phyloP scores from a whole-genome alignment of 2,113 vertebrate genomes.

The Chunga burmeisteri region DNA sequence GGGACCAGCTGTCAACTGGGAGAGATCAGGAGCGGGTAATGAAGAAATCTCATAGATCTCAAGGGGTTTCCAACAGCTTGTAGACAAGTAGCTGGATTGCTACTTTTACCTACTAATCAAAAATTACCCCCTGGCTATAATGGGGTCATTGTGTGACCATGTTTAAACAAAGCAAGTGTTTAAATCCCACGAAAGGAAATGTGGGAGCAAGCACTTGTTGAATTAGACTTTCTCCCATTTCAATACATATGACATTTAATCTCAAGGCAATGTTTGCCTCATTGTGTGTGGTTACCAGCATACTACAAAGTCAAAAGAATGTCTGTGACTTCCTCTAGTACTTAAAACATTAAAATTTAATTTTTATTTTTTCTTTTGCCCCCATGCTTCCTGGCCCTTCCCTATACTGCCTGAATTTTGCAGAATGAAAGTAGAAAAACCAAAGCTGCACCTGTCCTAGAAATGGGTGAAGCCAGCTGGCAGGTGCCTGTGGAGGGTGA shows the following conservation, averaged over 20 bases:
- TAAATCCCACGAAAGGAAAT: not conserved
- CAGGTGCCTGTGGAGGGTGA: not conserved
- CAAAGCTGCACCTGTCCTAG: not conserved
- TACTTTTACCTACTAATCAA: not conserved
- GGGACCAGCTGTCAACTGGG: not conserved
- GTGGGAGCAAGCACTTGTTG: not conserved
- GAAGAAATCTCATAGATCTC: rapidly evolving
- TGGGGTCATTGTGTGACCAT: not conserved
- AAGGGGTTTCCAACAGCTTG: not conserved
- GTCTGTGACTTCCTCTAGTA: not conserved
- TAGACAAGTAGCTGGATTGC: not conserved
- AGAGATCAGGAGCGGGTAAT: not conserved
- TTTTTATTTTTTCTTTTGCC: not conserved
- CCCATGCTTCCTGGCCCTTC: not conserved
- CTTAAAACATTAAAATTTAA: not conserved
- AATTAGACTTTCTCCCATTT: not conserved
- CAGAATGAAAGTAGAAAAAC: rapidly evolving
- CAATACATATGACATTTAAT: not conserved
- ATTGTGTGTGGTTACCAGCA: not conserved
- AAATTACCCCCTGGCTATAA: not conserved
- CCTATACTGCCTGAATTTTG: not conserved
- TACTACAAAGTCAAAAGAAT: not conserved
- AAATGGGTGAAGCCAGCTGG: not conserved
- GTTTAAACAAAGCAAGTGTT: not conserved
- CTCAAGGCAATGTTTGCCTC: not conserved